Conservation (phyloP, 2,113 vertebrate species). For the Pelobates fuscus region DNA sequence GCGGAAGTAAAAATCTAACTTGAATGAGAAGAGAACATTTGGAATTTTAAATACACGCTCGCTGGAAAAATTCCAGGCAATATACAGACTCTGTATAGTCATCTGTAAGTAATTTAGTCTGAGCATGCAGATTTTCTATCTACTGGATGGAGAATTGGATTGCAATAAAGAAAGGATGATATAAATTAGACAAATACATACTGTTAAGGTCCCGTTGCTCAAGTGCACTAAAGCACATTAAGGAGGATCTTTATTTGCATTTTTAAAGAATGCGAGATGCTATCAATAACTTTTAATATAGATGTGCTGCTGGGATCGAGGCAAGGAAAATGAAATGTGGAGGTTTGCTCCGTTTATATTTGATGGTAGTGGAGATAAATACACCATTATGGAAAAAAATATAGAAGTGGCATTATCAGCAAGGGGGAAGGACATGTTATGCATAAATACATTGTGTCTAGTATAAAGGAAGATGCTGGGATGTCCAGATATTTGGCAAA, state of each 20-base stretch:
- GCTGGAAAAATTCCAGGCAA: background rate
- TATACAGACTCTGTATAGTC: conserved; percentile 1
- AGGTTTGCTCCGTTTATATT: background rate
- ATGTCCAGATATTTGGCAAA: background rate
- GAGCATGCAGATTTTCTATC: background rate
- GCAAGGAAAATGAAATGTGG: background rate
- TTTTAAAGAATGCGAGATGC: background rate
- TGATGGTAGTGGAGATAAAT: background rate
- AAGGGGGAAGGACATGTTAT: background rate
- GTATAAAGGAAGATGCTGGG: background rate
- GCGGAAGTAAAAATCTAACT: background rate
- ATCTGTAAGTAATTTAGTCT: background rate
- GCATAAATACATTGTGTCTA: background rate
- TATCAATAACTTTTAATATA: background rate
- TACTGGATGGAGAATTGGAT: background rate
- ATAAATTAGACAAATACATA: background rate
- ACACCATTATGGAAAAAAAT: conserved; percentile 8
- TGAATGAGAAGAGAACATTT: conserved; percentile 5
- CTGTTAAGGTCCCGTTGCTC: conserved; percentile 12
- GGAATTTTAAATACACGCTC: conserved; percentile 23
- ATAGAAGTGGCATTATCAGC: background rate
- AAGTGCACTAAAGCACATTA: background rate
- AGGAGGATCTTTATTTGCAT: background rate
- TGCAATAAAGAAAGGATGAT: background rate
- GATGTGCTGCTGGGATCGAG: conserved; percentile 1